Base-by-base conservation (phyloP, 2,797 vertebrate species). In the Steatocranus sp. region DNA sequence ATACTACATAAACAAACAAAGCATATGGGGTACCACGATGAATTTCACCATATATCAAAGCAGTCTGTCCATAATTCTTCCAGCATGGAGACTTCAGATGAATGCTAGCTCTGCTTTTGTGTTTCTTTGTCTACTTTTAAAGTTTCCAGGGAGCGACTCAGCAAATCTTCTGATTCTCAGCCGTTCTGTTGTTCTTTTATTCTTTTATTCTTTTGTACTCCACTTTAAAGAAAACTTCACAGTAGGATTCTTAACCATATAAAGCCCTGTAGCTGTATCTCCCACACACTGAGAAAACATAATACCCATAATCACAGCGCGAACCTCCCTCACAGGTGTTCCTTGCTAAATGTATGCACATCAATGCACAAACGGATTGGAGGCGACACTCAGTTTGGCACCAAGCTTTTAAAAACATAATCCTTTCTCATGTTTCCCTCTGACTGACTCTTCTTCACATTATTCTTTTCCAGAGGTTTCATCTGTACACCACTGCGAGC, bases 221-320 rank as follows among this genome's bases (percentile, higher is more conserved):
- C 23, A 43, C 38, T 75, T 80, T 70, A 63, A 78, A 84, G 74
- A 73, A 83, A 82, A 32, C 50, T 34, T 76, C 61, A 61, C 18
- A 79, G 41, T 54, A 61, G 83, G 48, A 73, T 53, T 25, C 50
- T 73, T 75, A 75, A 61, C 15, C 61, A 75, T 54, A 78, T 41
- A 50, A 81, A 90, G 81, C 77, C 77, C 66, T 80, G 27, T 54
- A 70, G 80, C 32, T 51, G 73, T 80, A 49, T 80, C 82, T 78
- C 87, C 84, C 54, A 91, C 90, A 87, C 53, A 12, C 48, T 3
- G 46, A 88, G 68, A 77, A 85, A 74, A 56, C 76, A 86, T 63
- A 58, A 85, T 34, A 77, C 36, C 61, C 41, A 58, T 85, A 77
- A 90, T 85, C 74, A 86, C 79, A 87, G 68, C 56, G 84, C 46